Base-by-base conservation (phyloP, 1,140 invertebrate species). In the Alviniconcha marisindica region DNA sequence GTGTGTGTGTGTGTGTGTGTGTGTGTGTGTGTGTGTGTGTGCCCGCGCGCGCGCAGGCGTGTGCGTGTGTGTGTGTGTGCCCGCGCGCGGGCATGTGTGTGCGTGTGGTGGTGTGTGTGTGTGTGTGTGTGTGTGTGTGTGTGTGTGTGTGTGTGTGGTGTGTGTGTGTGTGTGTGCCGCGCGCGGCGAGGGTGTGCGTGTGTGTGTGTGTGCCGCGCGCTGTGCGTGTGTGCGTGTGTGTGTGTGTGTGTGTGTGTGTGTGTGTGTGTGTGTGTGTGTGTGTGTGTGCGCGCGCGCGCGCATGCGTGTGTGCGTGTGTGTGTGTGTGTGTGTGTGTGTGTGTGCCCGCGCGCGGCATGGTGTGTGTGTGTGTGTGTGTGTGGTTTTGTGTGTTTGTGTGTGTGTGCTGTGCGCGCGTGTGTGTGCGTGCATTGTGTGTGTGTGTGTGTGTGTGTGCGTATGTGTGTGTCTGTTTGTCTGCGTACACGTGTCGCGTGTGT, bases 211-310 rank as follows among this genome's bases (percentile, higher is more conserved):
- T 66, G 14, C n/a, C 10, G 10, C 5, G 7, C 31, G 4, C 2
- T 71, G 66, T 40, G 66, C 15, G 66, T 71, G 66, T 71, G 31
- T 28, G 66, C 21, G 66, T 71, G 31, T 36, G 66, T 71, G 66
- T 71, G 33, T 71, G 31, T 71, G 66, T 71, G 31, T 36, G 66
- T 40, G 31, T 71, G 66, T 40, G 28, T 36, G 66, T 71, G 28
- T 71, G 66, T 71, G 66, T 71, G 66, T 71, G 66, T 71, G 66
- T 71, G 31, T 36, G 66, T 71, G 66, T 71, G 66, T 71, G 28
- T 71, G 66, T 71, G 66, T 71, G 66, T 71, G 66, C 36, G 66
- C 36, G 66, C 7, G 66, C 36, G 66, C 36, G 66, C 36, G 66
- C 36, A 33, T 36, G 66, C 21, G 66, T 36, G 66, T 36, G 66